Evolutionary conservation across 2,113 vertebrate species (phyloP).

Genomic region (Oceanodroma tethys): DNA sequence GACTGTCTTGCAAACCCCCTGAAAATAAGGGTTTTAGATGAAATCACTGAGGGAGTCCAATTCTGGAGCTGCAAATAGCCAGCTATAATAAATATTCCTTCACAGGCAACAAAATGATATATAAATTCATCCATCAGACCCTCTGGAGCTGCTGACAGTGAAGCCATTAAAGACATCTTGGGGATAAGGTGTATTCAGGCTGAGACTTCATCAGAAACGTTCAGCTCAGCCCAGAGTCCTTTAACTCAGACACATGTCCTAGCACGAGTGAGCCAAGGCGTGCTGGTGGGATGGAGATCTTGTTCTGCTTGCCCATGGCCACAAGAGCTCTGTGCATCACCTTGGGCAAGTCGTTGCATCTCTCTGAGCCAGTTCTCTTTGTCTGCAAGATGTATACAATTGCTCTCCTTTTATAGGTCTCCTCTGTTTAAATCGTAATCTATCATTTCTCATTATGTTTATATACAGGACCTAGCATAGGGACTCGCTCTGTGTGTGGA

Average conservation of each 20-base stretch:
- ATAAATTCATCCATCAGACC: conserved; percentile 14
- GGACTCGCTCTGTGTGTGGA: fast-evolving
- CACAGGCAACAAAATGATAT: background rate
- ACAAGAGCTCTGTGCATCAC: background rate
- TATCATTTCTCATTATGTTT: background rate
- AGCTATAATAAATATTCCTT: conserved; percentile 31
- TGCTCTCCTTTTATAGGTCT: background rate
- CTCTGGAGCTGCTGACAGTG: background rate
- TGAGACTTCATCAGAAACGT: background rate
- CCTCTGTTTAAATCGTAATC: background rate
- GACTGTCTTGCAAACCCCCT: background rate
- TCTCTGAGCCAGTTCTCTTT: background rate
- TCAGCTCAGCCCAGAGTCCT: background rate
- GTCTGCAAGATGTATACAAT: background rate
- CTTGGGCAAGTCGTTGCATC: background rate
- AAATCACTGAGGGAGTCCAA: background rate
- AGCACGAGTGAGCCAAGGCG: background rate
- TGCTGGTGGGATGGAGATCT: background rate
- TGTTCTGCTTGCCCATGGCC: background rate
- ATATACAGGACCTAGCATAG: background rate
- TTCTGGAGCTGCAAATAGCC: background rate
- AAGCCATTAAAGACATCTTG: background rate
- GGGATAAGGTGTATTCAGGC: background rate
- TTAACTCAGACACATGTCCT: background rate
- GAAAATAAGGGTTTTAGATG: background rate